Evolutionary conservation across 2,113 vertebrate species (phyloP), one percentile per base, ranked within the genome.

Genomic region (Heterotis niloticus): DNA sequence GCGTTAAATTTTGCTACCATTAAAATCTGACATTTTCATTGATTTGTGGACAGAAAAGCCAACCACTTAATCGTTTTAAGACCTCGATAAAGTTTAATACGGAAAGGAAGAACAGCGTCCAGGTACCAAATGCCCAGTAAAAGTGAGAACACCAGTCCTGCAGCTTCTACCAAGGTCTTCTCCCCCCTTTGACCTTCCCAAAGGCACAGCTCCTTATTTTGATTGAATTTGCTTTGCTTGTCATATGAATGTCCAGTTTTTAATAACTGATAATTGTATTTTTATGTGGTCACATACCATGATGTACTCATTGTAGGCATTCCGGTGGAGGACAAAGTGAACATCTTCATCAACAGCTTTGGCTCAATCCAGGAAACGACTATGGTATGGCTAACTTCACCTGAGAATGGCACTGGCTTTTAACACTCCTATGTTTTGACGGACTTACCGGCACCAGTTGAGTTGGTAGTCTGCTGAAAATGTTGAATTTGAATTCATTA

Each of bases 281-380:
- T 62, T 3, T 4, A 16, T 69, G 10, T 9, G 10, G 26, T 75
- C 17, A 60, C 56, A 28, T 18, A 56, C 24, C 3, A 24, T 28
- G 20, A 12, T 66, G 64, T 64, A 34, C 28, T 34, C 83, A 24
- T 86, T 86, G 10, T 83, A 99, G 98, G 96, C 65, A 96, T 96
- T 86, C 98, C 98, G 75, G 96, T 99, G 0, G 97, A 99, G 85
- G 97, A 98, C 81, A 92, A 94, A 82, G 96, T 99, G 82, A 99
- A 99, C 85, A 99, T 99, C 88, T 99, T 99, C 90, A 99, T 99
- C 91, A 99, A 99, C 92, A 99, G 96, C 86, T 99, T 99, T 89
- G 97, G 98, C 64, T 99, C 98, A 59, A 99, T 99, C 89, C 98
- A 99, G 85, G 98, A 99, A 87, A 98, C 98, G 29, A 99, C 98